Conservation (phyloP, 2,113 vertebrate genomes). For the Hippopotamus amphibius region DNA sequence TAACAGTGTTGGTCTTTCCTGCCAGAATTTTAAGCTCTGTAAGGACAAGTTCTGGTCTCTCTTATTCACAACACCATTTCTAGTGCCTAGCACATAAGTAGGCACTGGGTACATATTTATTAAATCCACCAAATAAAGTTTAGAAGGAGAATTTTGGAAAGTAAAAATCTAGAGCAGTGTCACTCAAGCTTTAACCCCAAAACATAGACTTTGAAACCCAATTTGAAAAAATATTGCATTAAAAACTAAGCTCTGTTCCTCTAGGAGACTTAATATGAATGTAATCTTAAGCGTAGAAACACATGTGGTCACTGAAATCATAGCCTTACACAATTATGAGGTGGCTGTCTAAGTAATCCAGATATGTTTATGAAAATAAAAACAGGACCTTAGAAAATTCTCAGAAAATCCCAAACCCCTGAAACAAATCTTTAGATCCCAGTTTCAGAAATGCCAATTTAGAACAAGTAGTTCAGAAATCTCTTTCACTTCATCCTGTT, state of each 20-base stretch:
- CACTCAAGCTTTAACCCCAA: not conserved
- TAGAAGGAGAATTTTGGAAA: conserved; percentile 55
- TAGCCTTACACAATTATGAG: not conserved
- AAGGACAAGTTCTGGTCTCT: conserved; percentile 7
- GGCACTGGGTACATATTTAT: not conserved
- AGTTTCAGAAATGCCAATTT: conserved; percentile 41
- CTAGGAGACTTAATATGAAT: conserved; percentile 23
- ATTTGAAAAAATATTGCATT: conserved; percentile 41
- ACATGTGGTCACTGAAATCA: conserved; percentile 19
- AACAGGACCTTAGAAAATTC: not conserved
- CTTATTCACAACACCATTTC: not conserved
- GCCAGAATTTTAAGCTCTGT: not conserved
- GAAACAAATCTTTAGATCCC: not conserved
- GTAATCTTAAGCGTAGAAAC: not conserved
- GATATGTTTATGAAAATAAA: conserved; percentile 22
- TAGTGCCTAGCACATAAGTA: not conserved
- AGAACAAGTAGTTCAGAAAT: conserved; percentile 40
- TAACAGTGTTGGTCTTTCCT: conserved; percentile 16
- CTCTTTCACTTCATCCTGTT: conserved; percentile 12
- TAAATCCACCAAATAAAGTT: not conserved
- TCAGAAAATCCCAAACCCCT: not conserved
- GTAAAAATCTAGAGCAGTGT: not conserved
- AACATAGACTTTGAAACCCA: not conserved
- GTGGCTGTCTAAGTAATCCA: not conserved
- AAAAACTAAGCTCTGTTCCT: not conserved